Evolutionary conservation across 1,140 invertebrate species (phyloP), one percentile per base, ranked within the genome.

Genomic region (Leptinotarsa lineolata): DNA sequence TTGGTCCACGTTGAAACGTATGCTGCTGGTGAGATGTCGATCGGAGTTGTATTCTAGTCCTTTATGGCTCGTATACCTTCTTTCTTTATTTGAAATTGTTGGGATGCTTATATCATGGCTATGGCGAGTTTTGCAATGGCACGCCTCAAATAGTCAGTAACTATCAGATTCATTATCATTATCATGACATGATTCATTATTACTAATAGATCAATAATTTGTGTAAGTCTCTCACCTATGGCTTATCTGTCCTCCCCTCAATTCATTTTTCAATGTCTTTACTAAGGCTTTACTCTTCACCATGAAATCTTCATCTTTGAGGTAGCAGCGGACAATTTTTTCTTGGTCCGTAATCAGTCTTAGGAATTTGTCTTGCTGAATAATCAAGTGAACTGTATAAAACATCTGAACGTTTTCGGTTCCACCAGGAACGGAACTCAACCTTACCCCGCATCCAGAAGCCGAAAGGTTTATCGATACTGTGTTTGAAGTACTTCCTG

Each of bases 271-370:
- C 11, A 83, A 24, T 3, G 77, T 79, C 15, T 81, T 78, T 12
- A 72, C 72, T 68, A 83, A 77, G 18, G 78, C 66, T 45, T 76
- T 67, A 72, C 82, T 83, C 67, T 81, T 79, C n/a, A 83, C 66
- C 18, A 75, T 63, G 60, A 83, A 80, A n/a, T 75, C 81, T 12
- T 75, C 75, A 13, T 81, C 80, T 20, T 81, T 76, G 59, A 90
- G 73, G 13, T 81, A 78, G 72, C 89, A 91, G 13, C 86, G 85
- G 5, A 92, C 86, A 5, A 86, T 82, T 54, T 88, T 81, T 74
- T 91, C 88, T 74, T 92, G 89, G 79, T 93, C 91, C 1, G 88
- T 88, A 44, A 89, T 90, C 81, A 92, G 91, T 75, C 92, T 89
- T 24, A 93, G 82, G 76, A 89, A 88, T 61, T 86, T 86, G 78